Base-by-base conservation (phyloP, 2,888 invertebrate genomes). In the Blera fallax region DNA sequence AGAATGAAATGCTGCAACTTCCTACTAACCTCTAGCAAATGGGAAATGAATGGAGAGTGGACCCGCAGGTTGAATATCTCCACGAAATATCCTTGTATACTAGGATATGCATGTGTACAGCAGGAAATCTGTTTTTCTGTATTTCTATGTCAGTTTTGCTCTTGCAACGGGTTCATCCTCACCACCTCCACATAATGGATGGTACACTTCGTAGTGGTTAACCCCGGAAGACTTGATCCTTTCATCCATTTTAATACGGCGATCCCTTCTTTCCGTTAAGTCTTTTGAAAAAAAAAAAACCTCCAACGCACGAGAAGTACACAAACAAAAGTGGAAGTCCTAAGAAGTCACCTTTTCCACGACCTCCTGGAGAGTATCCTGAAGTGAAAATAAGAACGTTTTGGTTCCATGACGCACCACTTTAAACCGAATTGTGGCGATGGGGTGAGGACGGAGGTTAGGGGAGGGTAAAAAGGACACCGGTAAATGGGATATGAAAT, bases 181-280 rank as follows among this genome's bases (percentile, higher is more conserved):
- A 37, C 16, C 40, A 50, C 21, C 65, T 64, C 29, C 52, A 52
- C 37, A 54, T 64, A 24, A 62, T 67, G 78, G 14, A 34, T 24
- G 32, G 40, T 74, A 40, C 48, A 60, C 56, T 67, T 67, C 54
- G 27, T 70, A 80, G 83, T 79, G 84, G 84, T 80, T 76, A 80
- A 84, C 84, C 84, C 84, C 84, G 84, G 84, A 84, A 84, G 84
- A 80, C 70, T 74, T 74, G 29, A 84, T 74, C 74, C 65, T 70
- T 80, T 76, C 65, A 84, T 84, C 34, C 52, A 65, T 74, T 84
- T 84, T 70, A 70, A 84, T 80, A 65, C 40, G 65, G 27, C 74
- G 50, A 50, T 18, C 79, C 52, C 69, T 70, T 65, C 73, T 34
- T 16, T 50, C 18, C 14, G 34, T 58, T 50, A 48, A 56, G 73